Conservation (phyloP, 2,113 vertebrate species). For the Podocnemis expansa region DNA sequence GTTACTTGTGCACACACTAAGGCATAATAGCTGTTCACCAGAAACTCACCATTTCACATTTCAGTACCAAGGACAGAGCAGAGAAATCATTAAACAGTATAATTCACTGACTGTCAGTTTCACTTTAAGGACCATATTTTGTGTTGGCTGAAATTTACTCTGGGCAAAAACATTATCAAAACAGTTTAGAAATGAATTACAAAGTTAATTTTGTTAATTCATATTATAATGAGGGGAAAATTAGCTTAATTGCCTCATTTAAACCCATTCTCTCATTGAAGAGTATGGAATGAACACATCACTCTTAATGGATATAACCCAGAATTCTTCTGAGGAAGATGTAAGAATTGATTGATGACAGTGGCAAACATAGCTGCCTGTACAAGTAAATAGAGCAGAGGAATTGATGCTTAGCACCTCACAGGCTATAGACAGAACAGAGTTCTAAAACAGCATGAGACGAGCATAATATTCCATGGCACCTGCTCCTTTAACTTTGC, state of each 20-base stretch:
- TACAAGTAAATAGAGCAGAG: too few species aligned
- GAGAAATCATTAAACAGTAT: neutral
- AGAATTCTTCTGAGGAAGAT: neutral
- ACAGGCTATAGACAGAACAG: accelerated
- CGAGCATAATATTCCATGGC: neutral
- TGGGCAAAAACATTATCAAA: neutral
- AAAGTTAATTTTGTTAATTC: neutral
- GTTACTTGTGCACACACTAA: neutral
- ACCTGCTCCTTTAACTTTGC: neutral
- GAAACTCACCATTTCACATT: neutral
- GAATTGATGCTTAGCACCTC: neutral
- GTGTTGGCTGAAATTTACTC: neutral
- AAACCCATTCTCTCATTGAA: accelerated
- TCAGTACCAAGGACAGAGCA: conserved; percentile 57
- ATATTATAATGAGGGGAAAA: accelerated
- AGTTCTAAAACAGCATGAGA: neutral
- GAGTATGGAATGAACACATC: accelerated
- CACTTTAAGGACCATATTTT: neutral
- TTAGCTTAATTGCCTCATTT: accelerated
- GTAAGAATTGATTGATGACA: neutral
- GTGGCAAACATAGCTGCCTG: neutral
- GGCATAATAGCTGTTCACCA: neutral
- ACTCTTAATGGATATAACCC: neutral
- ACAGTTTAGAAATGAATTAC: neutral
- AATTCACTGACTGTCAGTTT: neutral